phyloP scores from a whole-genome alignment of 1,140 invertebrate species.

The Lasioglossum albipes region DNA sequence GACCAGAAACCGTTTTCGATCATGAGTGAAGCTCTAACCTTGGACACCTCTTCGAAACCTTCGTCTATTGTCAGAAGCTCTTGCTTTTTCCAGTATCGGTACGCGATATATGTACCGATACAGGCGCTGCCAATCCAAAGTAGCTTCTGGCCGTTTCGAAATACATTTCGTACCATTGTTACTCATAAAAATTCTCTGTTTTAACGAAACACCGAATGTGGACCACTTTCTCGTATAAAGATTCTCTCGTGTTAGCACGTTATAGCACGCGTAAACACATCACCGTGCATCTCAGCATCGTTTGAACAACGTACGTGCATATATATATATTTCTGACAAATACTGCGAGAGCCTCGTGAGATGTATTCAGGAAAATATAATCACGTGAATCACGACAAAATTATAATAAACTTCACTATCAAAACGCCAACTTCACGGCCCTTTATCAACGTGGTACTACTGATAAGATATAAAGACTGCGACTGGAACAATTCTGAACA shows the following conservation, averaged over 20 bases:
- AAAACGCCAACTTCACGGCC: background rate
- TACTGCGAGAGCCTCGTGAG: background rate
- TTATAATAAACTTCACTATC: background rate
- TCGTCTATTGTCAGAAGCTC: slow-evolving; percentile 76
- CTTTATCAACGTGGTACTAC: slow-evolving; percentile 29
- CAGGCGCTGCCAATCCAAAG: slow-evolving; percentile 72
- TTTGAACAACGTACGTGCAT: background rate
- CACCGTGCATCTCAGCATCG: slow-evolving; percentile 13
- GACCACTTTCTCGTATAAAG: slow-evolving; percentile 11
- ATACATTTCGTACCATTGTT: slow-evolving; percentile 57
- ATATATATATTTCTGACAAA: background rate
- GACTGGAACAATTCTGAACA: background rate
- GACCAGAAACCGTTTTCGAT: background rate
- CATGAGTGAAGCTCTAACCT: slow-evolving; percentile 66
- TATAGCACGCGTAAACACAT: slow-evolving; percentile 7
- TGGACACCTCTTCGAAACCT: slow-evolving; percentile 78
- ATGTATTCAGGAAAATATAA: slow-evolving; percentile 2
- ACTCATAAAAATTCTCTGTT: background rate
- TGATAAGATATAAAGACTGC: slow-evolving; percentile 14
- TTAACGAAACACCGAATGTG: slow-evolving; percentile 5
- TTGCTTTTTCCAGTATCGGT: slow-evolving; percentile 77
- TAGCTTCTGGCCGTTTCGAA: slow-evolving; percentile 59
- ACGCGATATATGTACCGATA: slow-evolving; percentile 76
- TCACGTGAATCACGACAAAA: background rate
- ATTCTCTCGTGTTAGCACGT: slow-evolving; percentile 27